These are phyloP conservation scores for Hymenopus coronatus DNA, from an alignment of 2,888 invertebrate species.

Conservation along the genomic window DNA sequence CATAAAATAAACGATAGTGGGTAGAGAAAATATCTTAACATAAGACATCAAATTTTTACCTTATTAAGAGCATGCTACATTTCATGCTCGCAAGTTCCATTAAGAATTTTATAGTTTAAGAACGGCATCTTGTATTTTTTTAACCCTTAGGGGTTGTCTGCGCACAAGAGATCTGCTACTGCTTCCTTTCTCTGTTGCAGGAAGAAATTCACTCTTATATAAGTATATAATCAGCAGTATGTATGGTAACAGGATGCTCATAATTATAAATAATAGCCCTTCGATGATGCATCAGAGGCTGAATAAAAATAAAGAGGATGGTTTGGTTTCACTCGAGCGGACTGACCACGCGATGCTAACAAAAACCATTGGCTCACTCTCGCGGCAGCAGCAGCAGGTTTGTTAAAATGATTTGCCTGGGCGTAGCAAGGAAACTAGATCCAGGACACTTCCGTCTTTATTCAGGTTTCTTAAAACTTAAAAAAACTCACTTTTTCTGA, in stretches of 20 bases:
- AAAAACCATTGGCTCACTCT: neutral
- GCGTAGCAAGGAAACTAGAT: neutral
- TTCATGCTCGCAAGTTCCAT: too few relatives aligned
- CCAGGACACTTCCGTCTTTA: neutral
- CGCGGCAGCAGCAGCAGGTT: neutral
- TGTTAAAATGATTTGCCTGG: neutral
- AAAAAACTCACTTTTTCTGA: neutral
- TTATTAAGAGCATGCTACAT: neutral
- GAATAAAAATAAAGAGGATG: neutral
- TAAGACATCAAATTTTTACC: too few relatives aligned
- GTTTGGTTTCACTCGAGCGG: neutral
- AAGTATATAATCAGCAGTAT: neutral
- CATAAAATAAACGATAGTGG: too few relatives aligned
- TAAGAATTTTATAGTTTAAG: too few relatives aligned
- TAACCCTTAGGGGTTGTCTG: neutral
- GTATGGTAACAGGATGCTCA: neutral
- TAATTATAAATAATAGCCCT: neutral
- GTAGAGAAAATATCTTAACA: too few relatives aligned
- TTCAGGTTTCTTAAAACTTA: neutral
- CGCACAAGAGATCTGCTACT: neutral
- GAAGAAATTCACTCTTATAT: neutral
- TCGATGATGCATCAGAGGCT: neutral
- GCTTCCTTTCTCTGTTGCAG: neutral
- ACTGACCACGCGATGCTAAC: neutral
- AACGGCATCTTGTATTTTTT: too few relatives aligned